Conservation (phyloP, 2,888 invertebrate genomes). For the Troides helena region DNA sequence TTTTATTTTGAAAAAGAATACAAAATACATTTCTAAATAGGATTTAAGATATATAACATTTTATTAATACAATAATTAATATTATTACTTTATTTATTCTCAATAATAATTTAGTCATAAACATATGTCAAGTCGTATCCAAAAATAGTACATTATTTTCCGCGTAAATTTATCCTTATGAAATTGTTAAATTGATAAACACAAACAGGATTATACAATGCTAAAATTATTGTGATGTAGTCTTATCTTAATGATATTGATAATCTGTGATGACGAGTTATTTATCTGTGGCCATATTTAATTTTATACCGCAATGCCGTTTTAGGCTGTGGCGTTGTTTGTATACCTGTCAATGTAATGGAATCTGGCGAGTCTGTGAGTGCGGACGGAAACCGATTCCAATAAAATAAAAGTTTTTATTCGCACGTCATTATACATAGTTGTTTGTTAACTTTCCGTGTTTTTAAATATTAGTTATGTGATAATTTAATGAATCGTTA, state of each 20-base stretch:
- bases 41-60: too few relatives aligned
- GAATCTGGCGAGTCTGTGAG: not conserved
- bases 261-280: not conserved
- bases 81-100: too few relatives aligned
- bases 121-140: not conserved
- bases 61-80: too few relatives aligned
- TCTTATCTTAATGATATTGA: not conserved
- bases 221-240: not conserved
- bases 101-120: not conserved
- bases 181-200: not conserved
- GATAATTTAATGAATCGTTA: not conserved
- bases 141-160: not conserved
- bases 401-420: constrained; percentile 13
- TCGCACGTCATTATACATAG: constrained; percentile 15
- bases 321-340: not conserved
- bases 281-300: constrained; percentile 8
- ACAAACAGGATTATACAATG: not conserved
- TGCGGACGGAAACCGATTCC: not conserved
- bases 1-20: too few relatives aligned
- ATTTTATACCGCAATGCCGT: not conserved
- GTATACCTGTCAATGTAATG: constrained; percentile 11
- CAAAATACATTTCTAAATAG: too few relatives aligned
- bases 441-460: not conserved
- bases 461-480: not conserved
- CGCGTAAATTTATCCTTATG: not conserved